Base-by-base conservation (phyloP, 2,113 vertebrate genomes). In the Lepus timidus region DNA sequence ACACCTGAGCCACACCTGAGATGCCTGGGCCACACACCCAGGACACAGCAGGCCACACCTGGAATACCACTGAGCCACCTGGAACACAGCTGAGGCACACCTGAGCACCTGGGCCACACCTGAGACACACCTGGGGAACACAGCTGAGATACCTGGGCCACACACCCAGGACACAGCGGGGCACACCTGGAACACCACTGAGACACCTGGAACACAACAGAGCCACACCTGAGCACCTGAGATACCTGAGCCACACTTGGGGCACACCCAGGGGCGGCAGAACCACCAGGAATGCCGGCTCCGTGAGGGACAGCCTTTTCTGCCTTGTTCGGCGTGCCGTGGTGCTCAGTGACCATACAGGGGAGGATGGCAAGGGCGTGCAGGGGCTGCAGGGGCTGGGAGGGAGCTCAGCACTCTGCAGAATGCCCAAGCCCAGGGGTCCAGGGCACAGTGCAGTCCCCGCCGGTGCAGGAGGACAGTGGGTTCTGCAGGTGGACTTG, bases 391-490 rank as follows among this genome's bases (percentile, higher is more conserved):
- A 16, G 55, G 55, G 55, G 44, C 44, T 44, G 44, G 44, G 17
- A 65, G 33, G 55, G 17, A 58, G 12, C 55, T 44, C 44, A 44
- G 44, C 44, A 44, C 44, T 44, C 44, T 7, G 6, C 44, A 44
- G 44, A 6, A 44, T 44, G 44, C 44, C 39, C 44, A 7, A 44
- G 44, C 44, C 44, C 39, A 44, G 6, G 44, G 44, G 44, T 8
- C 44, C 44, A 44, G 44, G 9, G 4, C 16, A 9, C 20, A 4
- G 1, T 17, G 9, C 22, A 16, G 74, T 20, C 73, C 10, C 70
- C 0, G 0, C 5, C 23, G 5, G 16, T 7, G 44, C 1, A 1
- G 27, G 16, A 25, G 33, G 36, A 39, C 68, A 6, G 14, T 0
- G 68, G 31, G 27, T 1, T n/a, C 39, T 29, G 39, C 4, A 8